Evolutionary conservation across 1,140 invertebrate genomes (phyloP).

Genomic region (Caerostris darwini): DNA sequence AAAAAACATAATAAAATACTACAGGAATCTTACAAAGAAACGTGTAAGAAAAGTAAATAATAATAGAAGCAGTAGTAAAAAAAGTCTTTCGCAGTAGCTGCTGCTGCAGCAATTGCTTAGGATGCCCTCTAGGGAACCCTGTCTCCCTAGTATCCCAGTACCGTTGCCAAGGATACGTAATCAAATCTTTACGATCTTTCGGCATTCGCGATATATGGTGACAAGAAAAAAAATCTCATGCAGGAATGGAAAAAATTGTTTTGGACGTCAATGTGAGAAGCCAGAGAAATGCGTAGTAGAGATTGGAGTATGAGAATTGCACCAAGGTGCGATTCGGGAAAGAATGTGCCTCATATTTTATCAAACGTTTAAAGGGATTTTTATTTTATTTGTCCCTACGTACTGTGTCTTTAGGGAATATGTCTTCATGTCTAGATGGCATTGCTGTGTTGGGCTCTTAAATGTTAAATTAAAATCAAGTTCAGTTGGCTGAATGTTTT

Average conservation of each 20-base stretch:
- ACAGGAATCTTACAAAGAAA: background rate
- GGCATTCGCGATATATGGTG: conserved; percentile 60
- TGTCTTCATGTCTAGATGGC: too few species aligned
- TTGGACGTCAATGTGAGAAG: conserved; percentile 23
- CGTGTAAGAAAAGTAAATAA: conserved; percentile 64
- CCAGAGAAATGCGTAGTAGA: conserved; percentile 32
- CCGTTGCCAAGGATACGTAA: conserved; percentile 59
- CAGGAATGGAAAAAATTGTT: conserved; percentile 44
- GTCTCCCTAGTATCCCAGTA: conserved; percentile 26
- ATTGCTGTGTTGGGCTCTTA: too few species aligned
- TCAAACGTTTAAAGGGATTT: background rate
- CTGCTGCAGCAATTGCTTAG: conserved; percentile 16
- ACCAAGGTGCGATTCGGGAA: background rate
- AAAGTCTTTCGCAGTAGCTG: background rate
- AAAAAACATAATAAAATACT: conserved; percentile 34
- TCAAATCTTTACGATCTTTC: conserved; percentile 74
- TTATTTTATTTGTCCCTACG: background rate
- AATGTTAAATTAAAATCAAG: too few species aligned
- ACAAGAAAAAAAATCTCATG: conserved; percentile 26
- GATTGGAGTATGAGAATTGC: conserved; percentile 34
- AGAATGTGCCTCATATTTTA: conserved; percentile 18
- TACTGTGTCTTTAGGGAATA: background rate
- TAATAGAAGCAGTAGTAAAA: conserved; percentile 9
- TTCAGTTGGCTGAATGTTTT: too few species aligned
- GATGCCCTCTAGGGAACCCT: conserved; percentile 37